Evolutionary conservation across 2,888 invertebrate genomes (phyloP), one percentile per base, ranked within the genome.

Genomic region (Pasiphila rectangulata): DNA sequence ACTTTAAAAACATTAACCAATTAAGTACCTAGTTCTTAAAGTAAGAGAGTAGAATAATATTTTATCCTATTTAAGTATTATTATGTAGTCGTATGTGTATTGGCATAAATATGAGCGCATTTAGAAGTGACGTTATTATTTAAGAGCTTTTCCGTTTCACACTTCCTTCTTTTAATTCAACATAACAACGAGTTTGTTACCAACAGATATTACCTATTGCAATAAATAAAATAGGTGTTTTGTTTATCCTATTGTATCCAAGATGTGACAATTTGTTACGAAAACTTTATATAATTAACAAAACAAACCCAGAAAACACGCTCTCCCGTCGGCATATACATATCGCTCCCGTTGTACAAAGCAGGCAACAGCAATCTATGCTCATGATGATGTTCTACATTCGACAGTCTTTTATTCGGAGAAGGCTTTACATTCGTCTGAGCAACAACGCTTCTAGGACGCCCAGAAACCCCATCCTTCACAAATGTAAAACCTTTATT

Each of bases 231-330:
- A n/a, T n/a, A n/a, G n/a, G n/a, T n/a, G n/a, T n/a, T n/a, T n/a
- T n/a, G n/a, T n/a, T n/a, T n/a, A 13, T 12, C 17, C n/a, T 4
- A 17, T 15, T 6, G 32, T 32, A 30, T 16, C n/a, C 17, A 32
- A 19, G 4, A 2, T 16, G 16, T 21, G 6, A 35, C 1, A 21
- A 25, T 10, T 25, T n/a, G n/a, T n/a, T n/a, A n/a, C n/a, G n/a
- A n/a, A n/a, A n/a, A n/a, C n/a, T n/a, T n/a, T n/a, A n/a, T 10
- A 19, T 35, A 40, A 3, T 12, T 19, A 53, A 83, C 86, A 36
- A 71, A 88, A 86, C 87, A 36, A 71, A 88, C 87, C 87, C 86
- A 85, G 69, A 69, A 88, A 25, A 88, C 53, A 15, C 67, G 77
- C 57, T 86, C 83, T 46, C 87, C 87, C 0, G 79, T 77, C 1